Evolutionary conservation across 2,113 vertebrate species (phyloP).

Genomic region (Megaptera novaeangliae): DNA sequence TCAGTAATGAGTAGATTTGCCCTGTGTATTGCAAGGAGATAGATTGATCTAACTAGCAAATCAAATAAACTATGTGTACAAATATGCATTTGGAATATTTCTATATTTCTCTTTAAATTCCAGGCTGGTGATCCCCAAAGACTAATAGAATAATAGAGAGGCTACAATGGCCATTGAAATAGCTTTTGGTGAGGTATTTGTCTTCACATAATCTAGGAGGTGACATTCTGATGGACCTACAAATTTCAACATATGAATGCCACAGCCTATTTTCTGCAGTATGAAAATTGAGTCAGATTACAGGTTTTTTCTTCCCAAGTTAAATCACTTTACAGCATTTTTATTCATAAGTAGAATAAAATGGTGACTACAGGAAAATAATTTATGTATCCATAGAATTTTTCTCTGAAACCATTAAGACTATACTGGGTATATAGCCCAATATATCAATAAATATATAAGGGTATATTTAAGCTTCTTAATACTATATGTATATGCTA

Average conservation of each 20-base stretch:
- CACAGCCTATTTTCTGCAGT: neutral
- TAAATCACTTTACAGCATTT: neutral
- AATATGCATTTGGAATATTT: neutral
- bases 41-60: neutral
- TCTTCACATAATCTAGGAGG: neutral
- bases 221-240: neutral
- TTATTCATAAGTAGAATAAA: constrained; percentile 2
- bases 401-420: neutral
- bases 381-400: neutral
- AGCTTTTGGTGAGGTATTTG: neutral
- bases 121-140: neutral
- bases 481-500: neutral
- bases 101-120: neutral
- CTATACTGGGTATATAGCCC: neutral
- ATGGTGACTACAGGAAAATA: neutral
- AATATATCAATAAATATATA: neutral
- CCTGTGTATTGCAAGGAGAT: neutral
- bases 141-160: neutral
- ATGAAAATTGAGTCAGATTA: neutral
- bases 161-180: neutral
- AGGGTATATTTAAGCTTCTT: neutral
- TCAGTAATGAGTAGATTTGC: constrained; percentile 22
- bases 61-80: neutral
- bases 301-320: neutral
- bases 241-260: neutral